These are phyloP conservation scores for Papilio helenus DNA, from an alignment of 1,140 invertebrate genomes.

Conservation along the genomic window DNA sequence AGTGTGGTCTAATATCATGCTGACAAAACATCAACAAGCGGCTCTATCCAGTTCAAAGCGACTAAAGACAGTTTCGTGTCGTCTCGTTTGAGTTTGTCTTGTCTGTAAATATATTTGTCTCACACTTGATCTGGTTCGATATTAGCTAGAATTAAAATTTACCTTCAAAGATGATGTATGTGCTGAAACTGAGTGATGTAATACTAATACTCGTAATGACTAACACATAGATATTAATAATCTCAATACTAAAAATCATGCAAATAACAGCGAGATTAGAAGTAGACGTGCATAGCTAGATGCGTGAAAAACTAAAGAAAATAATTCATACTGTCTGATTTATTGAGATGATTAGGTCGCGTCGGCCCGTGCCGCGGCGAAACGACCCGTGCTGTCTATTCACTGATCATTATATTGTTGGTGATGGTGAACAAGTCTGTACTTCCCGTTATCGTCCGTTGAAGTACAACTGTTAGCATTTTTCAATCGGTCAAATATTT, in stretches of 20 bases:
- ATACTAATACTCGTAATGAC: slow-evolving; percentile 68
- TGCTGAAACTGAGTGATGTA: slow-evolving; percentile 78
- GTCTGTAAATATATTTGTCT: slow-evolving; percentile 55
- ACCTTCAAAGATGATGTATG: slow-evolving; percentile 78
- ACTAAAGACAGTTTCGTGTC: slow-evolving; percentile 47
- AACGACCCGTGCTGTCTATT: slow-evolving; percentile 56
- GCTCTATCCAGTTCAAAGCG: slow-evolving; percentile 63
- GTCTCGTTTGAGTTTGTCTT: slow-evolving; percentile 41
- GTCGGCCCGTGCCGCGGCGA: slow-evolving; percentile 55
- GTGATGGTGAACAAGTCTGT: slow-evolving; percentile 67
- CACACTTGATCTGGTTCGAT: slow-evolving; percentile 71
- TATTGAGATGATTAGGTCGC: slow-evolving; percentile 55
- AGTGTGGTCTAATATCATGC: slow-evolving; percentile 33
- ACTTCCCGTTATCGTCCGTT: slow-evolving; percentile 74
- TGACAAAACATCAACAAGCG: slow-evolving; percentile 47
- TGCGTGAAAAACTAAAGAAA: slow-evolving; percentile 79
- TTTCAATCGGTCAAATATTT: slow-evolving; percentile 65
- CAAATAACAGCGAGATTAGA: slow-evolving; percentile 77
- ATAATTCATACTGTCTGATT: slow-evolving; percentile 59
- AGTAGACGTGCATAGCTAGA: slow-evolving; percentile 80
- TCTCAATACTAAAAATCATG: slow-evolving; percentile 71
- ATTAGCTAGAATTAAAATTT: slow-evolving; percentile 63
- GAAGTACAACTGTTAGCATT: slow-evolving; percentile 74
- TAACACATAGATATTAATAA: slow-evolving; percentile 77
- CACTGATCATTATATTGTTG: slow-evolving; percentile 64